Evolutionary conservation across 2,888 invertebrate species (phyloP), one percentile per base, ranked within the genome.

Genomic region (Uloborus plumipes): DNA sequence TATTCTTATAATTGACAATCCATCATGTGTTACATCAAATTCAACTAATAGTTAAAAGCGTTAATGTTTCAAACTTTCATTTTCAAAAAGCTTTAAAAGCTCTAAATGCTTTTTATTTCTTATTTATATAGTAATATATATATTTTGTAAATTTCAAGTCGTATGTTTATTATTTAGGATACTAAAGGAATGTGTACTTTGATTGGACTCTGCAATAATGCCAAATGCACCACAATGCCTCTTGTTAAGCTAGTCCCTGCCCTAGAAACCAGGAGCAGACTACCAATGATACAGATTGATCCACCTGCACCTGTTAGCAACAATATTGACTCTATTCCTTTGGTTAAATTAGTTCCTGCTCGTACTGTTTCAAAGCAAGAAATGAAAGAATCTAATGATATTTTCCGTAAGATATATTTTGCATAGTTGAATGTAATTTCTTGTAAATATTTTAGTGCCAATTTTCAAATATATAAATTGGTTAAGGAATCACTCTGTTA

Each of bases 181-280:
- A 65, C 81, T 16, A 71, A 71, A 71, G 81, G 81, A 31, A 71
- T 82, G 75, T 82, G 81, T 20, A 82, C 81, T 49, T 69, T 82
- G 1, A 75, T 82, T 39, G 75, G 93, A 13, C 90, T 95, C 62
- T 95, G 95, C 86, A 61, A 64, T 31, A 62, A 66, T 64, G 69
- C 61, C 15, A 18, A 51, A 3, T 74, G 74, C 50, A 18, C 61
- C 13, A n/a, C 20, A 55, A 13, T 59, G 16, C 74, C 80, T 0
- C 55, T 82, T 0, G 61, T 82, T 11, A 65, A 76, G 49, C 11
- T 82, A 20, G 18, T 72, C 20, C 81, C 81, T 26, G 71, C 53
- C 4, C 4, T 18, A 20, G 61, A 76, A 53, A 20, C 61, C 13
- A 18, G 15, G 6, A 82, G 31, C 49, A 71, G 49, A 53, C 22